phyloP scores from a whole-genome alignment of 2,888 invertebrate genomes.

The Palloptera scutellata region DNA sequence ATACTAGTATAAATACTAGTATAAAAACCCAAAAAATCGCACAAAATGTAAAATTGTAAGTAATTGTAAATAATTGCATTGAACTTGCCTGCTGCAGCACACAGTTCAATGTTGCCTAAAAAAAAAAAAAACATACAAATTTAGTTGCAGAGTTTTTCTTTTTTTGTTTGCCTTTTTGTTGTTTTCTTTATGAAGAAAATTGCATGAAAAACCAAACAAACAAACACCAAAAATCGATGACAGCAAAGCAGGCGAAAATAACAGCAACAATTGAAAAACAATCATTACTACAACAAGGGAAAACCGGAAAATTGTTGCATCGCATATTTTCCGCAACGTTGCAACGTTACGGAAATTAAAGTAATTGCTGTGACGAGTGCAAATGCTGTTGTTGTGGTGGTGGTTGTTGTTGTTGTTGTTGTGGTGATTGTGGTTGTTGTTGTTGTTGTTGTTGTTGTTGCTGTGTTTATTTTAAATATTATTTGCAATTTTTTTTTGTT shows the following conservation, averaged over 20 bases:
- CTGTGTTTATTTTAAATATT: too few relatives aligned
- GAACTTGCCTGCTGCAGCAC: slow-evolving; percentile 16
- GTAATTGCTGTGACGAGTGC: slow-evolving; percentile 13
- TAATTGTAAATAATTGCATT: slow-evolving; percentile 21
- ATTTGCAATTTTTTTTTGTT: slow-evolving; percentile 15
- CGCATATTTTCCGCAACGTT: slow-evolving; percentile 40
- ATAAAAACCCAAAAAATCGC: too few relatives aligned
- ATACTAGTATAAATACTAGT: too few relatives aligned
- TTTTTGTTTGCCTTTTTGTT: neutral
- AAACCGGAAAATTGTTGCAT: slow-evolving; percentile 44
- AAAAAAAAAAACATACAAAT: slow-evolving; percentile 9
- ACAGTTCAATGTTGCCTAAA: slow-evolving; percentile 15
- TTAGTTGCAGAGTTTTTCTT: slow-evolving; percentile 2
- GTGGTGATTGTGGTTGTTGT: too few relatives aligned
- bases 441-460: slow-evolving; percentile 14
- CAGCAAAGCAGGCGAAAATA: neutral
- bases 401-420: too few relatives aligned
- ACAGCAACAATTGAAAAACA: slow-evolving; percentile 21
- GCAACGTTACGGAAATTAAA: slow-evolving; percentile 19
- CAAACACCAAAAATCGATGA: neutral
- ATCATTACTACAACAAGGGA: slow-evolving; percentile 9
- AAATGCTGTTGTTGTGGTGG: neutral
- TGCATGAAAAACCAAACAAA: slow-evolving; percentile 9
- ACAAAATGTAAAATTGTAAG: neutral
- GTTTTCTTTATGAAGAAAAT: neutral